Base-by-base conservation (phyloP, 1,140 invertebrate species). In the Mactra quadrangularis region DNA sequence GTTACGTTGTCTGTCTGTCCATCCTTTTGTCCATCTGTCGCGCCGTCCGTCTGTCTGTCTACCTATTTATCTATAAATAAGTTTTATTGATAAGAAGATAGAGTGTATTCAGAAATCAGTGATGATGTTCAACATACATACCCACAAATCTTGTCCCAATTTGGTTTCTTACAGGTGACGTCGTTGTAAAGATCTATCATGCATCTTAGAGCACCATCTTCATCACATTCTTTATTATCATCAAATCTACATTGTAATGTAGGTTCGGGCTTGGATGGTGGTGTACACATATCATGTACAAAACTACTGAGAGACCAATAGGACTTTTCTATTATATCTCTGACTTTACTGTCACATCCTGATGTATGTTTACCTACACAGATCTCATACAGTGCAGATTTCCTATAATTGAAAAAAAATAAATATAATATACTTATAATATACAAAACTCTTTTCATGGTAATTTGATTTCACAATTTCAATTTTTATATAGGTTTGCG, bases 261-360 rank as follows among this genome's bases (percentile, higher is more conserved):
- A 11, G 74, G 74, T 31, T 76, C 74, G 25, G 74, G 74, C 25
- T 62, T 29, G 33, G 74, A 15, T 19, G 74, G 38, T 60, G 57
- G 74, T 33, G 41, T 50, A 62, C 55, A 62, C 11, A n/a, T 50
- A n/a, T 52, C 22, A 15, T 62, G 1, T 22, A 64, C 59, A 22
- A 76, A 27, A 62, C 3, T 17, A 19, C 31, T 29, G 19, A 76
- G 19, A 35, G 17, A 19, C 35, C 27, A 50, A 45, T 29, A 50
- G 1, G 74, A 60, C 11, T 29, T 47, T n/a, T 76, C 74, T 13
- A 76, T 11, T 2, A n/a, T 50, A 9, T 50, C 7, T 29, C 33
- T 60, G 13, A 62, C 25, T 3, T 38, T 22, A 31, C 55, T 17
- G 17, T 47, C 50, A 41, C 74, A 76, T 1, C 55, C 74, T 25